These are phyloP conservation scores for Nerophis lumbriciformis DNA, from an alignment of 2,113 vertebrate genomes.

Conservation along the genomic window DNA sequence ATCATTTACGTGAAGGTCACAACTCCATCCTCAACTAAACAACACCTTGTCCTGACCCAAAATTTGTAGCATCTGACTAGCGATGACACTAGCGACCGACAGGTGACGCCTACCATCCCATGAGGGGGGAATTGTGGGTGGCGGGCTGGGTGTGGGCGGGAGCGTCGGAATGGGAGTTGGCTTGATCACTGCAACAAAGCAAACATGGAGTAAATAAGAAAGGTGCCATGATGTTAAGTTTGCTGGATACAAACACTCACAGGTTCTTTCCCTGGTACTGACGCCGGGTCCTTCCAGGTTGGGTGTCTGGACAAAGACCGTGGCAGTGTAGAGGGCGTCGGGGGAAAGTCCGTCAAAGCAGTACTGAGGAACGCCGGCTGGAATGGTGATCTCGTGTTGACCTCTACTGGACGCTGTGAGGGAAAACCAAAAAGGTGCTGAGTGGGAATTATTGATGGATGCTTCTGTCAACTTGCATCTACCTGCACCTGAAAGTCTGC, in stretches of 20 bases:
- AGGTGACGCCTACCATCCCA: conserved; percentile 78
- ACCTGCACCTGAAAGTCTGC: too few species aligned
- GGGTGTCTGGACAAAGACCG: conserved; percentile 89
- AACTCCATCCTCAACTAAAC: too few species aligned
- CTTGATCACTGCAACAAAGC: conserved; percentile 76
- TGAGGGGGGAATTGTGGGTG: conserved; percentile 90
- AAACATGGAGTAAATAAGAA: background rate
- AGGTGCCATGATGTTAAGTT: too few species aligned
- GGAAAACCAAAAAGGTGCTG: background rate
- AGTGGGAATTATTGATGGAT: background rate
- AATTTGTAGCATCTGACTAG: too few species aligned
- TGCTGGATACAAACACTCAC: conserved; percentile 66
- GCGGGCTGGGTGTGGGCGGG: conserved; percentile 86
- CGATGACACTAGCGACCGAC: too few species aligned
- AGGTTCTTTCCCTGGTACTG: conserved; percentile 76
- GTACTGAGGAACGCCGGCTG: conserved; percentile 83
- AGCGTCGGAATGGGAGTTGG: conserved; percentile 85
- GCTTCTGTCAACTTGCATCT: background rate
- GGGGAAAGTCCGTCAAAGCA: conserved; percentile 89
- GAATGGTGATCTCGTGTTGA: conserved; percentile 90
- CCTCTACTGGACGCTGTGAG: conserved; percentile 69
- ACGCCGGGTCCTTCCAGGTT: conserved; percentile 92
- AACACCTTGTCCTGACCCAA: too few species aligned
- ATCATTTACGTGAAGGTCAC: too few species aligned
- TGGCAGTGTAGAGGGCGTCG: conserved; percentile 81